These are phyloP conservation scores for Chaenodraco wilsoni DNA, from an alignment of 2,797 vertebrate species.

Conservation along the genomic window DNA sequence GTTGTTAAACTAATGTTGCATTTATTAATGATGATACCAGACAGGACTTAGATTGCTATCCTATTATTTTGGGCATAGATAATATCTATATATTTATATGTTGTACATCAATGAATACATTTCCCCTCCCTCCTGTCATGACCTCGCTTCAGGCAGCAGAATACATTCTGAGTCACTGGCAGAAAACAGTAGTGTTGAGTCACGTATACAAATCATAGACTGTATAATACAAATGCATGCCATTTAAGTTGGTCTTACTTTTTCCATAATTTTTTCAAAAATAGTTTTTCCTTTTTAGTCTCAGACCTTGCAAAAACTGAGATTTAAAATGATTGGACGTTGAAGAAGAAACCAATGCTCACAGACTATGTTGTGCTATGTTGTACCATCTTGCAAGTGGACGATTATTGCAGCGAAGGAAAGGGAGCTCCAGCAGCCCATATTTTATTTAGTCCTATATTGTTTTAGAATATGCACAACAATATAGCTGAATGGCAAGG, in stretches of 20 bases:
- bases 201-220: neutral
- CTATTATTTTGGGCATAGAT: neutral
- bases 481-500: neutral
- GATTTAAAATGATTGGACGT: neutral
- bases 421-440: neutral
- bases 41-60: neutral
- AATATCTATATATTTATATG: neutral
- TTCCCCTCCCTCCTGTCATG: constrained; percentile 5
- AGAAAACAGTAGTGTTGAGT: constrained; percentile 4
- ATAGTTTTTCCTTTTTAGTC: neutral
- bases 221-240: neutral
- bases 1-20: neutral
- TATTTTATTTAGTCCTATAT: neutral
- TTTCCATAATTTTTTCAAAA: neutral
- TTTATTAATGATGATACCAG: neutral
- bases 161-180: constrained; percentile 13
- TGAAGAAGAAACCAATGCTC: neutral
- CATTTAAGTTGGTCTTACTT: neutral
- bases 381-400: neutral
- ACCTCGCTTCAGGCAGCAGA: constrained; percentile 2
- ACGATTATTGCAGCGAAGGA: neutral
- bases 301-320: too few species aligned
- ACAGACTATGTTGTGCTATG: neutral
- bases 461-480: neutral
- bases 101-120: neutral